These are phyloP conservation scores for Drosophila ironensis DNA, from an alignment of 1,140 invertebrate species.

Conservation along the genomic window DNA sequence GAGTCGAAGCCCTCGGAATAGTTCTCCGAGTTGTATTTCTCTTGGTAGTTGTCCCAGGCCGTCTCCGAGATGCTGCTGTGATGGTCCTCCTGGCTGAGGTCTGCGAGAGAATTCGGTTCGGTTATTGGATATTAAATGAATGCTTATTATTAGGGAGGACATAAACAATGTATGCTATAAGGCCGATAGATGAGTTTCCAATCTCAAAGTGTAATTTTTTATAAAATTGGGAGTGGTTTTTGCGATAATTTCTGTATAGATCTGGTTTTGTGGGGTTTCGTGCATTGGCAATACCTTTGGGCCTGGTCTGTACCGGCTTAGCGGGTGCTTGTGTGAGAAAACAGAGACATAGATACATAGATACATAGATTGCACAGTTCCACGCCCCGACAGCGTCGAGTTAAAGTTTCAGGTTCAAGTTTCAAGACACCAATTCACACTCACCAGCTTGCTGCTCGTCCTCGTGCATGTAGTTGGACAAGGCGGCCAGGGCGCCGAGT, in stretches of 20 bases:
- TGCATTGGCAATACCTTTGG: slow-evolving; percentile 68
- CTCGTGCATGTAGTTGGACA: slow-evolving; percentile 78
- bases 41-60: slow-evolving; percentile 93
- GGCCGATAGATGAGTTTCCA: too few species aligned
- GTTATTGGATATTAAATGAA: too few species aligned
- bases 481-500: slow-evolving; percentile 71
- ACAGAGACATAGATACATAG: slow-evolving; percentile 26
- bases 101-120: slow-evolving; percentile 12
- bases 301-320: slow-evolving; percentile 68
- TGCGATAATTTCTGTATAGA: too few species aligned
- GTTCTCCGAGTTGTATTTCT: slow-evolving; percentile 94
- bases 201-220: too few species aligned
- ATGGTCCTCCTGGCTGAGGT: slow-evolving; percentile 85
- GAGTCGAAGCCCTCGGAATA: slow-evolving; percentile 95
- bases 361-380: slow-evolving; percentile 3
- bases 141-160: too few species aligned
- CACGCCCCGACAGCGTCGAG: too few species aligned
- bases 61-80: slow-evolving; percentile 92
- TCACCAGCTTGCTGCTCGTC: slow-evolving; percentile 78
- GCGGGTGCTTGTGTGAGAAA: slow-evolving; percentile 73
- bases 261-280: slow-evolving; percentile 2
- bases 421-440: slow-evolving; percentile 4
- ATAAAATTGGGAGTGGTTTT: neutral
- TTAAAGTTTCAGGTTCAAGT: too few species aligned
- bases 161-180: too few species aligned